Base-by-base conservation (phyloP, 2,797 vertebrate genomes). In the Valencia hispanica region DNA sequence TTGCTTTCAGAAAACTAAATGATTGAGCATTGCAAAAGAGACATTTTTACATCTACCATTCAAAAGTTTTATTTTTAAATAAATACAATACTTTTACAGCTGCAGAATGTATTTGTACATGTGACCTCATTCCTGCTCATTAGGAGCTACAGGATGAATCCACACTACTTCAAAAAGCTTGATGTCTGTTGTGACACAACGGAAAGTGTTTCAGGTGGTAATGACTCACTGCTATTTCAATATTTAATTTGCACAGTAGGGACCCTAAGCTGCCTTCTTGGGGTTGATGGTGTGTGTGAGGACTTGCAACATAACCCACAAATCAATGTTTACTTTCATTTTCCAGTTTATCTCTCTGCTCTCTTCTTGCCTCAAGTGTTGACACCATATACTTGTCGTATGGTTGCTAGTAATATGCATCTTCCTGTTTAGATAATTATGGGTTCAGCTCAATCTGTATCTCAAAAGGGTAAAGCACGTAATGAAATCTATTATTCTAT, bases 161-260 rank as follows among this genome's bases (percentile, higher is more conserved):
- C 25, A 18, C 43, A 18, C 15, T 25, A 0, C 12, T 53, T 70
- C 70, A 55, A 20, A 20, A 25, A 55, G 36, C 12, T 43, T 68
- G 45, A 68, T 1, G 48, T 76, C 12, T 63, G 53, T 61, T 53
- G 27, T 61, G 61, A 36, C 55, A 39, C 57, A 75, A 55, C 61
- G 11, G 45, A 65, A 77, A 59, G 47, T 39, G 55, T 73, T 69
- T 59, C 32, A 73, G 72, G 7, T 39, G 75, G 57, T 36, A 51
- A 61, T 25, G 34, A 47, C 68, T 82, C 48, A 2, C 51, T 27
- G 59, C 17, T 71, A 15, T 20, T 61, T 70, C 39, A 18, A 3
- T 41, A 14, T 76, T 75, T 73, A 36, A 76, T 83, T 79, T 77
- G 41, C 47, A 0, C 72, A 63, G 22, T 10, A n/a, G 72, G 48